Base-by-base conservation (phyloP, 2,797 vertebrate genomes). In the Channallabes apus region DNA sequence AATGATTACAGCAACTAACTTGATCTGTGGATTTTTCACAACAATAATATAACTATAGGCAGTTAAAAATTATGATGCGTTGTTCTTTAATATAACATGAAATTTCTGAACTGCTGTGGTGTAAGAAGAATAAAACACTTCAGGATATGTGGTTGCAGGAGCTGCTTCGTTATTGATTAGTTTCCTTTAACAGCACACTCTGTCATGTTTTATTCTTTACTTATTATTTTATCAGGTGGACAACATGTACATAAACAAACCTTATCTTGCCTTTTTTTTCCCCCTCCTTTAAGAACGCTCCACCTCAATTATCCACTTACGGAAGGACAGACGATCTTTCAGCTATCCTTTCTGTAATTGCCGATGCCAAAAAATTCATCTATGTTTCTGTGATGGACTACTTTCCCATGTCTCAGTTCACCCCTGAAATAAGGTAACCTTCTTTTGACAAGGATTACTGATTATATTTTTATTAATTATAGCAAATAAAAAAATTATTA, bases 361-460 rank as follows among this genome's bases (percentile, higher is more conserved):
- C 72, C 0, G 95, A 96, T 0, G 95, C 96, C 46, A 89, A 87
- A 71, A 76, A 88, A 29, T 95, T 94, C 7, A 65, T 96, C 79
- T 91, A 92, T 90, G 89, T 96, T 82, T 95, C 96, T 0, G 95
- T 96, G 86, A 96, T 96, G 95, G 94, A 96, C 89, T 96, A 92
- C 56, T 91, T 96, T n/a, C 96, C 96, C 0, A 86, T 93, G 87
- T 94, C 93, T 15, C 14, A 92, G 83, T 96, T 87, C 92, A 92
- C 91, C 2, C 0, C 93, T 15, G 93, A 95, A 4, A 81, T 85
- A 85, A 94, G 94, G 96, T 96, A 88, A 91, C 15, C 1, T 67
- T 41, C 71, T 32, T 20, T 56, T 58, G 3, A 38, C 76, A 32
- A 35, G 12, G 11, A 38, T 79, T 2, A 61, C 9, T 38, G 72